Conservation (phyloP, 2,113 vertebrate species). For the Dicentrarchus labrax region DNA sequence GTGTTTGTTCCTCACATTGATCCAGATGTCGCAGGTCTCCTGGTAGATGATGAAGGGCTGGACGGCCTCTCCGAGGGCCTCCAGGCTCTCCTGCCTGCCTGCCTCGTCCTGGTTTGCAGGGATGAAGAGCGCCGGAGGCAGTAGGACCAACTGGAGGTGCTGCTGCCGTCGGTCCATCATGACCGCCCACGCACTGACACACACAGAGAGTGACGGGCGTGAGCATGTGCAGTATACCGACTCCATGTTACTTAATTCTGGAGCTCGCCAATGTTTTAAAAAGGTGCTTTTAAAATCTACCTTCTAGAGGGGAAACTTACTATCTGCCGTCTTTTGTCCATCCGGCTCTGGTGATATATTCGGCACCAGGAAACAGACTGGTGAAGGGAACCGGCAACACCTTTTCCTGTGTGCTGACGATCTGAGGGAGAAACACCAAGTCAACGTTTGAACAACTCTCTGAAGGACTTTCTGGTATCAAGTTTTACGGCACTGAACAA, state of each 20-base stretch:
- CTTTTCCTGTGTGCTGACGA: slow-evolving; percentile 88
- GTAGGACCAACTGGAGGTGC: slow-evolving; percentile 89
- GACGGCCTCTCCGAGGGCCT: slow-evolving; percentile 83
- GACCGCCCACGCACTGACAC: slow-evolving; percentile 91
- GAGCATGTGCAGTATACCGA: background rate
- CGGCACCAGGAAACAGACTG: slow-evolving; percentile 87
- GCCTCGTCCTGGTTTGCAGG: slow-evolving; percentile 83
- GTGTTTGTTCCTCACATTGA: slow-evolving; percentile 88
- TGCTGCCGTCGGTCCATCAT: slow-evolving; percentile 94
- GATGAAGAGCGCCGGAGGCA: slow-evolving; percentile 92
- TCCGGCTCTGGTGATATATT: slow-evolving; percentile 94
- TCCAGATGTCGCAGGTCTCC: slow-evolving; percentile 94
- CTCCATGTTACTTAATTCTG: background rate
- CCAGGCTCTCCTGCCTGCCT: slow-evolving; percentile 85
- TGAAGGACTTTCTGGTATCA: background rate
- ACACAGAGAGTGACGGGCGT: slow-evolving; percentile 10
- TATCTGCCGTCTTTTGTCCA: slow-evolving; percentile 94
- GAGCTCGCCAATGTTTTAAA: background rate
- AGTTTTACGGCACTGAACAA: background rate
- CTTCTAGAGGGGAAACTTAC: slow-evolving; percentile 76
- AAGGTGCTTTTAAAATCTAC: background rate
- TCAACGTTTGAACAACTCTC: background rate
- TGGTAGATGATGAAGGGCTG: slow-evolving; percentile 93
- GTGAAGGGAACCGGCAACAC: slow-evolving; percentile 90
- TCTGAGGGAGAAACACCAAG: slow-evolving; percentile 78